Percentiles rank a stretch among this genome's conserved stretches.
These are phyloP conservation scores for Bombus consobrinus DNA, from an alignment of 1,140 invertebrate species.

Conservation along the genomic window DNA sequence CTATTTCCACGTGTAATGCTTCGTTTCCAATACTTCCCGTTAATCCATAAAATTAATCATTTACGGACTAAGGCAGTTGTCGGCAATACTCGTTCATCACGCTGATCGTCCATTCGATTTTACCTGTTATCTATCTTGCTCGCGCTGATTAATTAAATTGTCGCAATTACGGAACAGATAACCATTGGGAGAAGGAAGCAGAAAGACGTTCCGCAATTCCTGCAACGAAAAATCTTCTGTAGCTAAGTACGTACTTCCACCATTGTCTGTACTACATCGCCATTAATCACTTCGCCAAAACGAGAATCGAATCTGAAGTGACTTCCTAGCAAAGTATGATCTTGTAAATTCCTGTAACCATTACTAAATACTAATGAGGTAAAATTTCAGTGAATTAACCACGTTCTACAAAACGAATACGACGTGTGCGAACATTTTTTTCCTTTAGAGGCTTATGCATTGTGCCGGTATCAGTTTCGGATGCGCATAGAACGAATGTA, in stretches of 20 bases:
- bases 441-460: neutral
- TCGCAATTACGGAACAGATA: slow-evolving; percentile 12
- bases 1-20: slow-evolving; percentile 50
- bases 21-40: slow-evolving; percentile 36
- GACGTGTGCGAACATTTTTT: neutral
- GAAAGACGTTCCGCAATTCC: neutral
- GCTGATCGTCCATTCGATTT: neutral
- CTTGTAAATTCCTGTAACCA: neutral
- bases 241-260: too few species aligned
- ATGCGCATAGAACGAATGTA: too few species aligned
- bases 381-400: neutral
- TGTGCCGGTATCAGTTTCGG: neutral
- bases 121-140: neutral
- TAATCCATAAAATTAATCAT: slow-evolving; percentile 63
- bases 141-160: slow-evolving; percentile 25
- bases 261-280: neutral
- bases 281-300: neutral
- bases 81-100: slow-evolving; percentile 39
- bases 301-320: neutral
- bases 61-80: slow-evolving; percentile 30
- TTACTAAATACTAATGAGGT: neutral
- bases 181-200: neutral
- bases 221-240: neutral
- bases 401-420: too few species aligned
- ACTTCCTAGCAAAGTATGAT: neutral